Evolutionary conservation across 2,797 vertebrate species (phyloP).

Genomic region (Eleutherodactylus coqui): DNA sequence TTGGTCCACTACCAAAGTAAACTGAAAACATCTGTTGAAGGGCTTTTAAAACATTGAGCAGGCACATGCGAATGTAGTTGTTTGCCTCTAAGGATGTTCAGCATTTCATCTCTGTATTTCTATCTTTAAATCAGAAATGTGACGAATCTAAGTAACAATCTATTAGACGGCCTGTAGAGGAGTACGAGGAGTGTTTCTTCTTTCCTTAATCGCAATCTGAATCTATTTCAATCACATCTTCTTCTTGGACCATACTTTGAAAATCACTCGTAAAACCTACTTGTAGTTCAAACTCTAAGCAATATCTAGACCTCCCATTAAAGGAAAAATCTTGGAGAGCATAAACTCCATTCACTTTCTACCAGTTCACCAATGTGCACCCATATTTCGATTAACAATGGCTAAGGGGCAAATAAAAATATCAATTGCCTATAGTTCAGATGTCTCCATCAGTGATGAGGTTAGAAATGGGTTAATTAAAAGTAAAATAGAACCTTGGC

Average conservation of each 20-base stretch:
- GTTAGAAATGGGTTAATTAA: too few species aligned
- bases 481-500: too few species aligned
- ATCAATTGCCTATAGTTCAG: too few species aligned
- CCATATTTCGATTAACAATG: too few species aligned
- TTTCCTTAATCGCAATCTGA: background rate
- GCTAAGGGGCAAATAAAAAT: too few species aligned
- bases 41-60: slow-evolving; percentile 54
- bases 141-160: slow-evolving; percentile 55
- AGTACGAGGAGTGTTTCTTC: background rate
- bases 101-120: slow-evolving; percentile 17
- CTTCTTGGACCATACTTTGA: background rate
- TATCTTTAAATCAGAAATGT: slow-evolving; percentile 2
- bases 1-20: slow-evolving; percentile 61
- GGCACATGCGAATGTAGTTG: slow-evolving; percentile 48
- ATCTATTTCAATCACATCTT: background rate
- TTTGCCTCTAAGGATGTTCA: slow-evolving; percentile 46
- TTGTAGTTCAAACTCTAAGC: background rate
- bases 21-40: slow-evolving; percentile 60
- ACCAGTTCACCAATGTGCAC: too few species aligned
- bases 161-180: slow-evolving; percentile 14
- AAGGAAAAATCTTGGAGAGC: too few species aligned
- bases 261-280: background rate
- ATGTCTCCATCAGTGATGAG: too few species aligned
- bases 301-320: too few species aligned
- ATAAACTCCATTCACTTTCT: too few species aligned